Conservation (phyloP, 2,113 vertebrate genomes). For the Tupaia tana region DNA sequence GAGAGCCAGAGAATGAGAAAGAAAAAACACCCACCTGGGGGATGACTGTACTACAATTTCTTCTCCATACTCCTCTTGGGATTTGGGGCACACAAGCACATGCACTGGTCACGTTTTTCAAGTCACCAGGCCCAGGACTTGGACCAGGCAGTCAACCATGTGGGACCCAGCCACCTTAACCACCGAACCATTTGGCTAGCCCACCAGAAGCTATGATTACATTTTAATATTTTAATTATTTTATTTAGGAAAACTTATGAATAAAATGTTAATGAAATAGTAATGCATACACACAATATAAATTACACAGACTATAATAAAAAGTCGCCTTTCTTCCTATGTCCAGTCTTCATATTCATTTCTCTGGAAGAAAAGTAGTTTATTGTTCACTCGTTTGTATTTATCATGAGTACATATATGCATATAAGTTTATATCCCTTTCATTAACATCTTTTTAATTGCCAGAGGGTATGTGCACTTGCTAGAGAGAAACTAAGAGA, state of each 20-base stretch:
- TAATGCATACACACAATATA: background rate
- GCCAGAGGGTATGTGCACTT: no score
- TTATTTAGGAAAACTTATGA: background rate
- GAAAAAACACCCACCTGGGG: no score
- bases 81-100: no score
- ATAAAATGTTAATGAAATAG: background rate
- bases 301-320: background rate
- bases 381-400: background rate
- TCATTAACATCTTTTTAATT: background rate
- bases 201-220: background rate
- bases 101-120: no score
- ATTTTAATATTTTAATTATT: constrained; percentile 5
- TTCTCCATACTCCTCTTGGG: no score
- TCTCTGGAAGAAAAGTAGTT: background rate
- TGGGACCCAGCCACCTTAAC: no score
- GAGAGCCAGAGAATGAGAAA: no score
- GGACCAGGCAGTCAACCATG: no score
- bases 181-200: no score
- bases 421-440: background rate
- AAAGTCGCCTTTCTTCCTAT: background rate
- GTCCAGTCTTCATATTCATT: background rate
- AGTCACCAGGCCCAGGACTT: no score
- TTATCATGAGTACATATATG: background rate
- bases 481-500: no score
- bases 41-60: no score